Percentiles rank a stretch among this genome's conserved stretches.
These are phyloP conservation scores for Ceratosolen solmsi DNA, from an alignment of 1,140 invertebrate genomes.

Conservation along the genomic window DNA sequence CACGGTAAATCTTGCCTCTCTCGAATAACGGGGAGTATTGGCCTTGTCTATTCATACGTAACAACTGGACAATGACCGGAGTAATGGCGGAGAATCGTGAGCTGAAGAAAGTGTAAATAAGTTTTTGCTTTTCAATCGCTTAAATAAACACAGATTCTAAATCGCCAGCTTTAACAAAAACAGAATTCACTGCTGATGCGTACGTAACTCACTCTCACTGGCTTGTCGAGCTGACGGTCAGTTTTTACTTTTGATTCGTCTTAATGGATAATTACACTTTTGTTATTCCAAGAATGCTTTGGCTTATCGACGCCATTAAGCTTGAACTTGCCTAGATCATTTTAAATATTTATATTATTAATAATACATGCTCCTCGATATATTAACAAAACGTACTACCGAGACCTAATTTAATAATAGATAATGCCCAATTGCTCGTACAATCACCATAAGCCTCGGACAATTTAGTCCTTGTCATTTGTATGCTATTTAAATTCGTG, in stretches of 20 bases:
- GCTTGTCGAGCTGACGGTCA: too few relatives aligned
- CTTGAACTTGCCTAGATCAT: too few relatives aligned
- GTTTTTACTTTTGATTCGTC: neutral
- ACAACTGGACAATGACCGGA: slow-evolving; percentile 17
- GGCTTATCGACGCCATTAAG: too few relatives aligned
- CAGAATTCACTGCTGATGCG: neutral
- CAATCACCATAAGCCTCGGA: too few relatives aligned
- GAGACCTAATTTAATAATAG: too few relatives aligned
- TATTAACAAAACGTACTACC: too few relatives aligned
- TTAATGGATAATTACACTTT: neutral
- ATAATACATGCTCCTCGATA: too few relatives aligned
- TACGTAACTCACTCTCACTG: neutral
- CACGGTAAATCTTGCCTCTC: slow-evolving; percentile 10
- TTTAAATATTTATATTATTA: too few relatives aligned
- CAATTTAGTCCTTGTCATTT: too few relatives aligned
- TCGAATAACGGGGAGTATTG: slow-evolving; percentile 21
- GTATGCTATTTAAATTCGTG: neutral
- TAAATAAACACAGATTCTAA: slow-evolving; percentile 15
- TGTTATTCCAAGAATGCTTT: too few relatives aligned
- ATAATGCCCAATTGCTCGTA: too few relatives aligned
- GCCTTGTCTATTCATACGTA: slow-evolving; percentile 26
- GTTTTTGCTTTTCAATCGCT: slow-evolving; percentile 17
- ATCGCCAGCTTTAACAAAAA: neutral
- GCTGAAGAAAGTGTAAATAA: slow-evolving; percentile 21
- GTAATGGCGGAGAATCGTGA: slow-evolving; percentile 9